Base-by-base conservation (phyloP, 1,140 invertebrate genomes). In the Zaprionus gabonicus region DNA sequence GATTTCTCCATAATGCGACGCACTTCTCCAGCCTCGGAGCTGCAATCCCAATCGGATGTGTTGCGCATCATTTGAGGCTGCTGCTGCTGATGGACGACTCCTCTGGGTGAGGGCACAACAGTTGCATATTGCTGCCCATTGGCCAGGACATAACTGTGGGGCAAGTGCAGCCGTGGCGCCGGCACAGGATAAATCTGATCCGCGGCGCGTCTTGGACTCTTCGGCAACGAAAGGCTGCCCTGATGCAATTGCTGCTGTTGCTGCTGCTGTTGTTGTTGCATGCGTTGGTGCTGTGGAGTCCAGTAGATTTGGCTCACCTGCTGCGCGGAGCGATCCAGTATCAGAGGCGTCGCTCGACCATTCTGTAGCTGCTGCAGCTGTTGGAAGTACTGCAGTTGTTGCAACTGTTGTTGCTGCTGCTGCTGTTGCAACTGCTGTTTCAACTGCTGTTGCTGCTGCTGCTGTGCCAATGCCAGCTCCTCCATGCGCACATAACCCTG, bases 1-100 rank as follows among this genome's bases (percentile, higher is more conserved):
- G 91, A 58, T 44, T 91, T 94, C 25, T 94, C 94, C 92, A 95
- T 92, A 68, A 95, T 95, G 73, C 94, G 93, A 59, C 95, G 95
- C 51, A 95, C 94, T 90, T 96, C 95, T 5, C 94, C 94, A 46
- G 94, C 95, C 82, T 95, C 94, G 9, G 95, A 95, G n/a, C 95
- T 95, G 73, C 94, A 95, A 81, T 95, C 95, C 64, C 94, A 95
- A 76, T 94, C 94, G 7, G 93, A 94, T 12, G 77, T 51, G n/a
- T 80, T 76, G 31, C 51, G 65, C 25, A 55, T 58, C 66, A 67
- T 46, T 7, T 71, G 64, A 49, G 59, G 81, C 46, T 69, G 41
- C 10, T 49, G 46, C 17, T 49, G 46, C 46, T 65, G n/a, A 15
- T 76, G 71, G 31, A 12, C 6, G 53, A 51, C 60, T 20, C 55